These are phyloP conservation scores for Drosophila leontia DNA, from an alignment of 1,140 invertebrate genomes.

Conservation along the genomic window DNA sequence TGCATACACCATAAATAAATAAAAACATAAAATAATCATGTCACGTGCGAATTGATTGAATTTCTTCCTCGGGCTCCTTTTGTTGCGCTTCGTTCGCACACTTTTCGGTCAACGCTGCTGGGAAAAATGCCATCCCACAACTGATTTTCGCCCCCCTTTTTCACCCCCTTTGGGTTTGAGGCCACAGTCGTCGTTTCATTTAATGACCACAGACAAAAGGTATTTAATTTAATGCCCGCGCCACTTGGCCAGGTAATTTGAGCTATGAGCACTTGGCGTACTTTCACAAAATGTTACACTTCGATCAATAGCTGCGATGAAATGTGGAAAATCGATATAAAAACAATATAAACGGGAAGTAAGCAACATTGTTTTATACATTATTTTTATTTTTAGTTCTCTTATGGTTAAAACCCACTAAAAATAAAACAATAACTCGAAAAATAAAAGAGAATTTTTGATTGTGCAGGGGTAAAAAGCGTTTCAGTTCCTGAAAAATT, in stretches of 20 bases:
- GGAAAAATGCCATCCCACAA: background rate
- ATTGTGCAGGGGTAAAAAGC: background rate
- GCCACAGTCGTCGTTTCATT: constrained; percentile 59
- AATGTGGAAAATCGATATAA: background rate
- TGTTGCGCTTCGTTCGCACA: constrained; percentile 37
- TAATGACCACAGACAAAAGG: constrained; percentile 78
- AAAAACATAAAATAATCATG: constrained; percentile 80
- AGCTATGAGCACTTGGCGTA: constrained; percentile 55
- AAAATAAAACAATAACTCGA: background rate
- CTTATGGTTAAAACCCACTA: background rate
- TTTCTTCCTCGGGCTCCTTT: constrained; percentile 68
- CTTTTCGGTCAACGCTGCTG: constrained; percentile 28
- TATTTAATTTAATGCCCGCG: constrained; percentile 76
- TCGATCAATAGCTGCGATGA: background rate
- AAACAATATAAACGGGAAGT: background rate
- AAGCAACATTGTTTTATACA: too few relatives aligned
- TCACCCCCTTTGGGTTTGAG: too few relatives aligned
- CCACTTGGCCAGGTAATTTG: constrained; percentile 77
- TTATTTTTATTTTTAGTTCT: background rate
- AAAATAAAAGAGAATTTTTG: background rate
- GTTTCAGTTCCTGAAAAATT: background rate
- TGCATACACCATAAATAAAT: constrained; percentile 73
- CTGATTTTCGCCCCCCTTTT: background rate
- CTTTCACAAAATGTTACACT: constrained; percentile 36
- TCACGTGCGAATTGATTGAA: constrained; percentile 81